phyloP scores from a whole-genome alignment of 1,140 invertebrate species.

The Zaprionus africanus region DNA sequence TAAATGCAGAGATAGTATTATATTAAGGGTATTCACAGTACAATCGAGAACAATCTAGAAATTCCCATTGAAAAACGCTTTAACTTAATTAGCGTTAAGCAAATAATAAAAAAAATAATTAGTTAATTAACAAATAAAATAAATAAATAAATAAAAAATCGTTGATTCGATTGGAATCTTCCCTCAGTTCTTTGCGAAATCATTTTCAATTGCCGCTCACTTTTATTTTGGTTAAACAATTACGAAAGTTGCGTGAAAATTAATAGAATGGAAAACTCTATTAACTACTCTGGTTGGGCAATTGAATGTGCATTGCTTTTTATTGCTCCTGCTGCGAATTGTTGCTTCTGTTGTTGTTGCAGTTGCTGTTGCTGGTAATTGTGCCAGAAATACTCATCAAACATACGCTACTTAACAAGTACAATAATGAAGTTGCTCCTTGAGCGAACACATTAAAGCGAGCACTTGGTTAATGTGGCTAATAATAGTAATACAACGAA shows the following conservation, averaged over 20 bases:
- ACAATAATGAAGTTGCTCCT: conserved; percentile 20
- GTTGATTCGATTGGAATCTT: conserved; percentile 9
- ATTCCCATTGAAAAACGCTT: not conserved
- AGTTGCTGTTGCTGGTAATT: not conserved
- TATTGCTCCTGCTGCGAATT: conserved; percentile 11
- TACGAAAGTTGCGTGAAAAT: conserved; percentile 73
- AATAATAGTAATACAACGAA: conserved; percentile 20
- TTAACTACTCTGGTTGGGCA: conserved; percentile 43
- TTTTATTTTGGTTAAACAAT: conserved; percentile 59
- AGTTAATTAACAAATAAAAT: not conserved
- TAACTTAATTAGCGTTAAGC: conserved; percentile 14
- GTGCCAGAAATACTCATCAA: not conserved
- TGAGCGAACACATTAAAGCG: conserved; percentile 6
- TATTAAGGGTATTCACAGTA: too few species aligned
- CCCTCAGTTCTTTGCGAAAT: conserved; percentile 53
- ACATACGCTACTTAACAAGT: not conserved
- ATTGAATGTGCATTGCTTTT: conserved; percentile 30
- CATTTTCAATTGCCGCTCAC: conserved; percentile 56
- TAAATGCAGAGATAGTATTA: too few species aligned
- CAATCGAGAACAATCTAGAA: not conserved
- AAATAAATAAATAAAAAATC: too few species aligned
- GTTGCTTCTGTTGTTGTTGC: conserved; percentile 3
- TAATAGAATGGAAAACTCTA: conserved; percentile 51
- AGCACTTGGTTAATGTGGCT: not conserved
- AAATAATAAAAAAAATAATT: conserved; percentile 19